Percentiles rank a stretch among this genome's conserved stretches.
phyloP scores from a whole-genome alignment of 2,888 invertebrate genomes.

The Automeris io region DNA sequence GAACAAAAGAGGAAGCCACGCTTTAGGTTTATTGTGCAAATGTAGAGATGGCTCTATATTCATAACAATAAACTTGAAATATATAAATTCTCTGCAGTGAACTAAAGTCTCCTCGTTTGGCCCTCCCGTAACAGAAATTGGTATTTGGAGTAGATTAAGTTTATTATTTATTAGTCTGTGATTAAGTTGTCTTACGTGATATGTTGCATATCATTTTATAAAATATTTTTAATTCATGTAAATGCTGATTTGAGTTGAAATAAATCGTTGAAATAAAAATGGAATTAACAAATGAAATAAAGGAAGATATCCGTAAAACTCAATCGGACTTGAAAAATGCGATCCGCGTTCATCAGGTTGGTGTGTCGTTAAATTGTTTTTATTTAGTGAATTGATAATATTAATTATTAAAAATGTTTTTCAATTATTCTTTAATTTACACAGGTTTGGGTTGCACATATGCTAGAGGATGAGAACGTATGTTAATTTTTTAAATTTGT shows the following conservation, averaged over 20 bases:
- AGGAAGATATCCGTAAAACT: slow-evolving; percentile 78
- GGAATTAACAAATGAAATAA: slow-evolving; percentile 79
- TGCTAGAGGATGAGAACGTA: slow-evolving; percentile 76
- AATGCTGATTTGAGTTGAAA: neutral
- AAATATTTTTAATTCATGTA: slow-evolving; percentile 4
- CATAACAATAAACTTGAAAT: too few species aligned
- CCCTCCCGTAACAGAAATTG: too few species aligned
- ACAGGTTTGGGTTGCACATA: slow-evolving; percentile 75
- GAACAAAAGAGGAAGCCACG: too few species aligned
- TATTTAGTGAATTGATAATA: slow-evolving; percentile 3
- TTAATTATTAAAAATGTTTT: slow-evolving; percentile 9
- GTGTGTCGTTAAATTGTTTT: slow-evolving; percentile 20
- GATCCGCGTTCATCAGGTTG: slow-evolving; percentile 80
- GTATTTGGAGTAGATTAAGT: too few species aligned
- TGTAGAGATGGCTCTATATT: too few species aligned
- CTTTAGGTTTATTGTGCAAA: too few species aligned
- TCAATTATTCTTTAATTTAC: slow-evolving; percentile 22
- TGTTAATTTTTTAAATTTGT: slow-evolving; percentile 24
- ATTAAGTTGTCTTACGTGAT: too few species aligned
- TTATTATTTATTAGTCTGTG: too few species aligned
- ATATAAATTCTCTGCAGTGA: too few species aligned
- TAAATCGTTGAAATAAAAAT: slow-evolving; percentile 29
- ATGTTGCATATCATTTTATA: slow-evolving; percentile 12
- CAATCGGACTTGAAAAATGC: slow-evolving; percentile 79
- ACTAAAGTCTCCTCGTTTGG: too few species aligned